These are phyloP conservation scores for Sorex maritimensis DNA, from an alignment of 2,797 vertebrate species.

Conservation along the genomic window DNA sequence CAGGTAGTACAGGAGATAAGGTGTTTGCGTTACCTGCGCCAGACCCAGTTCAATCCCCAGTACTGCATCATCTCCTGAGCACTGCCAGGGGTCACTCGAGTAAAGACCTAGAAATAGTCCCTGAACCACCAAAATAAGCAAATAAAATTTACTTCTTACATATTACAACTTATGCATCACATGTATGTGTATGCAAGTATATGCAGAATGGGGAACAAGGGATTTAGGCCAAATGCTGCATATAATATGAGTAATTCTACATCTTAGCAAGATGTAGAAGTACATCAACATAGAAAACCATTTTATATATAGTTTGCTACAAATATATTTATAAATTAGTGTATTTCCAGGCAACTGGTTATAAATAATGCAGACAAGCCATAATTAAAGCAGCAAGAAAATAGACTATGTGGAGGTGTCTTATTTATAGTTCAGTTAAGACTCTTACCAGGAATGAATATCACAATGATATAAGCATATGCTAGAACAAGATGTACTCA, in stretches of 20 bases:
- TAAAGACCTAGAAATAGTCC: too few species aligned
- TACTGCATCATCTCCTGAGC: too few species aligned
- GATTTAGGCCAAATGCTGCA: neutral
- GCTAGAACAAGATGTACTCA: neutral
- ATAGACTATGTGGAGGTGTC: neutral
- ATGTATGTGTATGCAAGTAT: neutral
- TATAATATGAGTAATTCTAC: neutral
- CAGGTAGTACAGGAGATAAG: too few species aligned
- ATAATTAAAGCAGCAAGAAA: conserved; percentile 46
- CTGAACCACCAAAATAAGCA: too few species aligned
- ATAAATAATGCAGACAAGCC: conserved; percentile 52
- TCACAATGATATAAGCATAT: conserved; percentile 33
- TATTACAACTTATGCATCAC: neutral
- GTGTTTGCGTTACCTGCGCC: too few species aligned
- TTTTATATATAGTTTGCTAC: conserved; percentile 58
- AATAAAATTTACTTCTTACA: neutral
- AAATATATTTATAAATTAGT: neutral
- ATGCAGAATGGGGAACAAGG: neutral
- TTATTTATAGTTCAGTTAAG: conserved; percentile 68
- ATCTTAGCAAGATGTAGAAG: conserved; percentile 20
- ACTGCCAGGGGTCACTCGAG: too few species aligned
- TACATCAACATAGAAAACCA: neutral
- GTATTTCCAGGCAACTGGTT: conserved; percentile 53
- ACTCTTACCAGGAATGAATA: conserved; percentile 35
- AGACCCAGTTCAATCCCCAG: too few species aligned